Conservation (phyloP, 2,797 vertebrate species). For the Cossypha heuglini region DNA sequence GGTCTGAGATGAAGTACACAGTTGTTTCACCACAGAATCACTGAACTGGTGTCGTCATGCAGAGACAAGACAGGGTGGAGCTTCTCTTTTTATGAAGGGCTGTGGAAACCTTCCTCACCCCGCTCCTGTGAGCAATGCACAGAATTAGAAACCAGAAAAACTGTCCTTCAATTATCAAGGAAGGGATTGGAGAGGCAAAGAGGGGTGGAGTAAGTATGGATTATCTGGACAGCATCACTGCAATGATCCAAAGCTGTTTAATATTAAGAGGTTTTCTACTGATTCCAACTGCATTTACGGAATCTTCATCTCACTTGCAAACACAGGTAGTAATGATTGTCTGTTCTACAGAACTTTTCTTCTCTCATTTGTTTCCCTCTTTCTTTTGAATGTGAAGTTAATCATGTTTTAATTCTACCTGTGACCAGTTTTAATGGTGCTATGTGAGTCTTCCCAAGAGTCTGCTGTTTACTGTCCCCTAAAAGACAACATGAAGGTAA, state of each 20-base stretch:
- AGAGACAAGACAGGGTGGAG: not conserved
- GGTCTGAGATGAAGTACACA: not conserved
- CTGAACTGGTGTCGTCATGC: accelerated
- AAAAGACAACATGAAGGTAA: not conserved
- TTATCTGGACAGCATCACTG: not conserved
- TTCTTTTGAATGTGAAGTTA: not conserved
- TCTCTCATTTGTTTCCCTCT: not conserved
- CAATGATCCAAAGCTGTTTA: not conserved
- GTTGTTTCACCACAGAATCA: not conserved
- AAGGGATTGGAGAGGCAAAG: not conserved
- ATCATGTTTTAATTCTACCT: not conserved
- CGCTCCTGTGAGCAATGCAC: not conserved
- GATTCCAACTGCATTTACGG: not conserved
- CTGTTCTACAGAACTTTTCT: not conserved
- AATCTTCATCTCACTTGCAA: not conserved
- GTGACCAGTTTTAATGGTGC: not conserved
- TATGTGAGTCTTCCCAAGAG: not conserved
- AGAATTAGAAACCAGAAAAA: constrained; percentile 10
- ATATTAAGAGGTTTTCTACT: not conserved
- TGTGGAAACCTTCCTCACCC: not conserved
- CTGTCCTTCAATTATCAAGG: not conserved
- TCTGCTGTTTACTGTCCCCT: not conserved
- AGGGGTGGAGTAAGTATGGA: not conserved
- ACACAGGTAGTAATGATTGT: not conserved
- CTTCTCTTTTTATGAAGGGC: not conserved